A percentile compares a stretch with the other conserved stretches of the same genome.
These are phyloP conservation scores for Nyleta sp. DNA, from an alignment of 2,888 invertebrate species.

Conservation along the genomic window DNA sequence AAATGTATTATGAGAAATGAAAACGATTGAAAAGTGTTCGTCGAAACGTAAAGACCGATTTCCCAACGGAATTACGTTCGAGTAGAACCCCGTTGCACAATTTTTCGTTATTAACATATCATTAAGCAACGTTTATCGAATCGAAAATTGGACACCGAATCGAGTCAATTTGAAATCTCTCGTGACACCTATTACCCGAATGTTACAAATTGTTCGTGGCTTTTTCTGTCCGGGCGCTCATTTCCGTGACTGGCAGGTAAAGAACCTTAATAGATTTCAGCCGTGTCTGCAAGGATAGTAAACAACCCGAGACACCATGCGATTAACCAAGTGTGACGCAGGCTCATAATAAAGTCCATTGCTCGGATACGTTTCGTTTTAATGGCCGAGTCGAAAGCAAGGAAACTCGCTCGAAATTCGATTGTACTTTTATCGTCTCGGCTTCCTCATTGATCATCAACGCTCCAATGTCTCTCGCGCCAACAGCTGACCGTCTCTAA, in stretches of 20 bases:
- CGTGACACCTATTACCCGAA: slow-evolving; percentile 7
- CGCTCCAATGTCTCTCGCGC: no score
- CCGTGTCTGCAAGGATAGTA: background rate
- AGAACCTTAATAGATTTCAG: slow-evolving; percentile 52
- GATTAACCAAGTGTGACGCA: slow-evolving; percentile 48
- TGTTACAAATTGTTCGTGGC: slow-evolving; percentile 3
- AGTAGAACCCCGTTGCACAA: background rate
- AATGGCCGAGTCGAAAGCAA: slow-evolving; percentile 33
- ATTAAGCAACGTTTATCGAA: slow-evolving; percentile 5
- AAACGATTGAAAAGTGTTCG: no score
- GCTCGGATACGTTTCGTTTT: slow-evolving; percentile 21
- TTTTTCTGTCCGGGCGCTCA: slow-evolving; percentile 22
- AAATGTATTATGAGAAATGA: no score
- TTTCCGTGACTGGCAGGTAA: slow-evolving; percentile 46
- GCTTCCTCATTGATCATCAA: background rate
- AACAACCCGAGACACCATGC: slow-evolving; percentile 37
- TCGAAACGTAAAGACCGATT: no score
- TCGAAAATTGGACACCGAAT: background rate
- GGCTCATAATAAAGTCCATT: slow-evolving; percentile 30
- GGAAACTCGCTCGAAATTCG: slow-evolving; percentile 2
- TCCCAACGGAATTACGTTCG: no score
- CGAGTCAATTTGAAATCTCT: background rate
- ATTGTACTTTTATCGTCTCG: background rate
- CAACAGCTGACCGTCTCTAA: slow-evolving; percentile 12
- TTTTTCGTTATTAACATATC: background rate